These are phyloP conservation scores for Myathropa florea DNA, from an alignment of 2,888 invertebrate species.

Conservation along the genomic window DNA sequence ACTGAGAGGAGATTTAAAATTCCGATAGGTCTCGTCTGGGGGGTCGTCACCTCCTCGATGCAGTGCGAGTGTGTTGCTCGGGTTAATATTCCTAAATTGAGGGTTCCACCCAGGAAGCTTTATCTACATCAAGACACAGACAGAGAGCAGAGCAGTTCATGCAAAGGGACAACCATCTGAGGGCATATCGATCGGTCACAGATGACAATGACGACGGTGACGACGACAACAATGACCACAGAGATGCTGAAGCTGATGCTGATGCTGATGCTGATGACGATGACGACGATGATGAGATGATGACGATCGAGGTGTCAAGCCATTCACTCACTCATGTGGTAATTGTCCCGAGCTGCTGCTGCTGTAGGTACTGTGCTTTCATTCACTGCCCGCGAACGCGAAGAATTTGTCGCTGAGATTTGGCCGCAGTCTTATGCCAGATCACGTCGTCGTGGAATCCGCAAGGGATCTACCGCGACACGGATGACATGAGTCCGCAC, in stretches of 20 bases:
- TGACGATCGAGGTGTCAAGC: conserved; percentile 66
- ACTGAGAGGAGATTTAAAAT: conserved; percentile 30
- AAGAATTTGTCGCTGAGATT: conserved; percentile 64
- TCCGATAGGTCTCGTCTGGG: conserved; percentile 38
- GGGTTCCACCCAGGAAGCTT: conserved; percentile 68
- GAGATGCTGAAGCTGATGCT: no score
- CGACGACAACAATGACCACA: background rate
- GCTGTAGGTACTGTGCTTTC: conserved; percentile 72
- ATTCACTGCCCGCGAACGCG: conserved; percentile 74
- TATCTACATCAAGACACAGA: conserved; percentile 56
- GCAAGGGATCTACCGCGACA: conserved; percentile 65
- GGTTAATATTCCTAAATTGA: conserved; percentile 69
- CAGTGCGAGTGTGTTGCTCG: conserved; percentile 31
- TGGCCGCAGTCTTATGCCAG: conserved; percentile 60
- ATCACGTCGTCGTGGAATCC: conserved; percentile 70
- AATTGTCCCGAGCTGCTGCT: conserved; percentile 51
- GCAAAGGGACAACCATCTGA: background rate
- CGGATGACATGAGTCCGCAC: conserved; percentile 64
- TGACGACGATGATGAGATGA: conserved; percentile 44
- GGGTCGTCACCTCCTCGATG: conserved; percentile 33
- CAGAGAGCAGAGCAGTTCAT: background rate
- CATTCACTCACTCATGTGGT: conserved; percentile 64
- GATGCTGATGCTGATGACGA: background rate
- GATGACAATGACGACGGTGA: conserved; percentile 10
- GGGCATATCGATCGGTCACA: conserved; percentile 58